Base-by-base conservation (phyloP, 2,888 invertebrate species). In the Amphipyra tragopoginis region DNA sequence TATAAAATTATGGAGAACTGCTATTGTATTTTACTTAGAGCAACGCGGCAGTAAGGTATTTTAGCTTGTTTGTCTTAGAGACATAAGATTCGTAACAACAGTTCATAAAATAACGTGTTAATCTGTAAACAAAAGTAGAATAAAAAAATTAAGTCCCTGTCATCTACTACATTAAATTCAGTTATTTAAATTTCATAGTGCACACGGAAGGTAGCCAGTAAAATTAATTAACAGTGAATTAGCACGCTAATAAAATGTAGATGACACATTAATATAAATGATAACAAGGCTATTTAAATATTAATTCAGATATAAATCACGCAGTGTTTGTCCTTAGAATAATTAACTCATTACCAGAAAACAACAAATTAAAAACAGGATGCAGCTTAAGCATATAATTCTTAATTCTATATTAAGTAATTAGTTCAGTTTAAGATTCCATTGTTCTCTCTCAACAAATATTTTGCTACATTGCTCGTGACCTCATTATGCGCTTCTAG, bases 371-470 rank as follows among this genome's bases (percentile, higher is more conserved):
- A 43, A 15, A 21, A 67, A 62, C 72, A 78, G 75, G 67, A 67
- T 75, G 65, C 36, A 39, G 26, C 9, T 56, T 11, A 59, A 49
- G 10, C 11, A 29, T 49, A 51, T 72, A 65, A 76, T 67, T 56
- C 68, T 47, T 65, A 48, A 51, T 60, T 64, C 26, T 48, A 51
- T 59, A 68, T 61, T 6, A 62, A 26, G 42, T 61, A 40, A 57
- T 64, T 72, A 75, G 21, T 2, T 59, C 29, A 38, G 29, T 29
- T 65, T 50, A 21, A 51, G 39, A 54, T 77, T 83, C 78, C 79
- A 85, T 81, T 85, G 85, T 85, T 84, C 79, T 77, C 76, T 72
- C 51, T 77, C 15, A 45, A 69, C 69, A 82, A 85, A 85, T 85
- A 81, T 85, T 85, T 80, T 77, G 57, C 72, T 72, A 53, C 57